Evolutionary conservation across 2,888 invertebrate genomes (phyloP), one percentile per base, ranked within the genome.

Genomic region (Melipona bicolor): DNA sequence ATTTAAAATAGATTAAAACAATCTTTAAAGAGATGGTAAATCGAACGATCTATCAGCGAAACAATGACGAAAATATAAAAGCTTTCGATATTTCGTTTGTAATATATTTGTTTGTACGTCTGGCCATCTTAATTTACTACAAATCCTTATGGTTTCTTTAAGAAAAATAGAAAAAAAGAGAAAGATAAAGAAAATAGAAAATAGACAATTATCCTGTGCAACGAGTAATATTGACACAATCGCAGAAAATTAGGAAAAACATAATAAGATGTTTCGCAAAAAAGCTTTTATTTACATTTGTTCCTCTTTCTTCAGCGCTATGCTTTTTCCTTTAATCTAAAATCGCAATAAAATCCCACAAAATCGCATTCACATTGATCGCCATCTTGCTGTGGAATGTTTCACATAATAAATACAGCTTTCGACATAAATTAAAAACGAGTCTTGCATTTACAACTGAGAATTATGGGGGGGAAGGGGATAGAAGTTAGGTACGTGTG

Each of bases 281-380:
- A 89, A 90, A 87, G 87, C 86, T 90, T 88, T 90, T 90, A 90
- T 90, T 90, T 90, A 90, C 90, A 90, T 84, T 90, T 90, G 88
- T 90, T 89, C 80, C 85, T 87, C 86, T 87, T 78, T 83, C 77
- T 83, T 87, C 84, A 86, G 88, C 86, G 81, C 81, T 84, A 86
- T 87, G 86, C 52, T 71, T 67, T 56, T 72, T 73, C 4, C 19
- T 52, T 85, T 85, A 90, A 86, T 89, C 87, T 90, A 90, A 85
- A 90, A 90, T 86, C 87, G 90, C 90, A 89, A 88, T 90, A 84
- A 90, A 89, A 90, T 90, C 83, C 90, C 88, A 90, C 90, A 72
- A 83, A 82, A 84, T 88, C 84, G 85, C 89, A 79, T 77, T 89
- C 85, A 79, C 85, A 83, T 80, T 84, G 83, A 88, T 84, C 87